Evolutionary conservation across 2,113 vertebrate genomes (phyloP).

Genomic region (Rhegmatorhina hoffmannsi): DNA sequence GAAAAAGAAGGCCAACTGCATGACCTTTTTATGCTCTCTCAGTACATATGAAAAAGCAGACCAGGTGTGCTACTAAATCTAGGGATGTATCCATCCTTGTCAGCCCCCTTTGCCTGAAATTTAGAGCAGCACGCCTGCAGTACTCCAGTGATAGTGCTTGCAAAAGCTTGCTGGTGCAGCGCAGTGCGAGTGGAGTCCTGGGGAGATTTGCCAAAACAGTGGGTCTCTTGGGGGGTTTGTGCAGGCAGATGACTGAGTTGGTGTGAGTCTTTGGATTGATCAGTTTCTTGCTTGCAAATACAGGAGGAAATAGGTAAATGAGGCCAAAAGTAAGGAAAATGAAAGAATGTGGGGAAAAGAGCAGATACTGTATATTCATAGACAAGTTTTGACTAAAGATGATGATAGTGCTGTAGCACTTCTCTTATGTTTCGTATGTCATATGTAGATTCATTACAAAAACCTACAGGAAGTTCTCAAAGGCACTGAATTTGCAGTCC

Average conservation of each 20-base stretch:
- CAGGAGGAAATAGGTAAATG: neutral
- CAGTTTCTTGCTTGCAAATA: neutral
- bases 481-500: neutral
- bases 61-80: neutral
- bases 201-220: neutral
- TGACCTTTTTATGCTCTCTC: neutral
- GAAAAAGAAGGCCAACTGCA: neutral
- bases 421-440: neutral
- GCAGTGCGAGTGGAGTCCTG: neutral
- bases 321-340: neutral
- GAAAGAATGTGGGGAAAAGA: neutral
- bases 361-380: neutral
- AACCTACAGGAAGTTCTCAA: neutral
- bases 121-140: neutral
- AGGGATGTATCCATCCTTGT: neutral
- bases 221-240: neutral
- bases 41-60: neutral
- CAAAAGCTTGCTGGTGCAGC: neutral
- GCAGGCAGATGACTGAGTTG: neutral
- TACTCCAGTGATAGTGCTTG: neutral
- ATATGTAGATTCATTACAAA: neutral
- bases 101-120: neutral
- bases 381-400: neutral
- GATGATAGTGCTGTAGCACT: neutral
- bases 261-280: neutral